phyloP scores from a whole-genome alignment of 2,888 invertebrate genomes.

The Nephrocerus scutellatus region DNA sequence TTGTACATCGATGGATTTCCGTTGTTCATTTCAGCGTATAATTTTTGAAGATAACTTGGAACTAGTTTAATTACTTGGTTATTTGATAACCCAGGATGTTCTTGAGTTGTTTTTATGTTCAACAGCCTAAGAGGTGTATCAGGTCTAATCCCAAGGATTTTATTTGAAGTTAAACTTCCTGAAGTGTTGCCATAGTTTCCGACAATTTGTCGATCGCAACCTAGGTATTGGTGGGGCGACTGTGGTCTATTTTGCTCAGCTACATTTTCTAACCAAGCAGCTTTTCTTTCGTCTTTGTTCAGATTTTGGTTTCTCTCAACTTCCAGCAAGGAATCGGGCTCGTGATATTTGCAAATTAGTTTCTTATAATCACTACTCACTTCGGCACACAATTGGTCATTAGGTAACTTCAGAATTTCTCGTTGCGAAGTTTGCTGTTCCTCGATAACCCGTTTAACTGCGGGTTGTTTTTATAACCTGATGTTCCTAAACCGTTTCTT shows the following conservation, averaged over 20 bases:
- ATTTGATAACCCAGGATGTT: slow-evolving; percentile 54
- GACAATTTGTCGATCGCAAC: slow-evolving; percentile 18
- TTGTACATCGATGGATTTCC: slow-evolving; percentile 25
- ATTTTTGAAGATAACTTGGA: slow-evolving; percentile 48
- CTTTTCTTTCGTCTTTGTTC: slow-evolving; percentile 83
- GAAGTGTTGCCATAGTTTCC: slow-evolving; percentile 17
- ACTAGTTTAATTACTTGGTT: slow-evolving; percentile 53
- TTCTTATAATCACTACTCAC: too few relatives aligned
- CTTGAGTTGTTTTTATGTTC: slow-evolving; percentile 49
- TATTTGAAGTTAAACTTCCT: slow-evolving; percentile 32
- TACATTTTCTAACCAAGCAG: slow-evolving; percentile 94
- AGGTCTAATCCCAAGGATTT: slow-evolving; percentile 30
- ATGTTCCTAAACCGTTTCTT: slow-evolving; percentile 94
- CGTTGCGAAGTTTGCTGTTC: slow-evolving; percentile 97
- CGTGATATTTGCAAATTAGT: slow-evolving; percentile 76
- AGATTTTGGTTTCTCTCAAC: slow-evolving; percentile 79
- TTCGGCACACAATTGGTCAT: too few relatives aligned
- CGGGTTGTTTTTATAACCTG: slow-evolving; percentile 94
- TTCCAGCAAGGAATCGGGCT: slow-evolving; percentile 88
- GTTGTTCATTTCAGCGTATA: slow-evolving; percentile 51
- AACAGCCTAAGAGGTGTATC: slow-evolving; percentile 29
- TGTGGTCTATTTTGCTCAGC: slow-evolving; percentile 62
- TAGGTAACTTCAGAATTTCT: too few relatives aligned
- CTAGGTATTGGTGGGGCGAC: slow-evolving; percentile 19
- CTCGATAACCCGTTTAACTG: slow-evolving; percentile 92